phyloP scores from a whole-genome alignment of 92 coral and sea anemone genomes.

The Paramuricea clavata region DNA sequence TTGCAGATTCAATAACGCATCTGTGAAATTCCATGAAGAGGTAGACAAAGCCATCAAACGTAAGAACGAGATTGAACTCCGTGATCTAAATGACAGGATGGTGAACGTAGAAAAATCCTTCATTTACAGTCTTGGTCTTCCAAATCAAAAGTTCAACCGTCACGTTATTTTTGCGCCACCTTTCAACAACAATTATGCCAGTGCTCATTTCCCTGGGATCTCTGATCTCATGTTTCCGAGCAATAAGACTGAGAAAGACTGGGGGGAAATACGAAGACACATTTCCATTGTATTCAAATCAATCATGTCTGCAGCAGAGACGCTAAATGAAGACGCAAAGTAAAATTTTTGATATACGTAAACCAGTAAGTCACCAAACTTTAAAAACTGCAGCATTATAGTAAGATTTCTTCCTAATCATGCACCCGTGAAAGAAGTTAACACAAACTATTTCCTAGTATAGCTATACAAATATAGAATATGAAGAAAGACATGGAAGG shows the following conservation, averaged over 20 bases:
- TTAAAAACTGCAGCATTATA: too few species aligned
- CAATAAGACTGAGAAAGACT: slow-evolving; percentile 59
- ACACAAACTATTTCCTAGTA: too few species aligned
- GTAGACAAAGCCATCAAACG: slow-evolving; percentile 47
- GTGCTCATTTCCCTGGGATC: slow-evolving; percentile 85
- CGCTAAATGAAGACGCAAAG: background rate
- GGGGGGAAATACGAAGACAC: slow-evolving; percentile 81
- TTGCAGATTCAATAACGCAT: slow-evolving; percentile 56
- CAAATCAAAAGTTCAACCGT: slow-evolving; percentile 74
- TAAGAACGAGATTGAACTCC: slow-evolving; percentile 74
- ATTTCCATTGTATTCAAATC: slow-evolving; percentile 78
- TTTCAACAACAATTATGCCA: slow-evolving; percentile 41
- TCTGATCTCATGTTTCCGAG: slow-evolving; percentile 76
- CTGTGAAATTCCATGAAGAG: slow-evolving; percentile 61
- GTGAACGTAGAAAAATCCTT: slow-evolving; percentile 85
- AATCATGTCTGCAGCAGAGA: slow-evolving; percentile 67
- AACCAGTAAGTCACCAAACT: too few species aligned
- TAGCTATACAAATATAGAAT: too few species aligned
- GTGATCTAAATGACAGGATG: slow-evolving; percentile 82
- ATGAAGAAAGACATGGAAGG: too few species aligned
- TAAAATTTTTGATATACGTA: too few species aligned
- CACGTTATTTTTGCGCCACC: slow-evolving; percentile 86
- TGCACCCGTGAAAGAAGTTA: too few species aligned
- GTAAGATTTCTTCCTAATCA: too few species aligned
- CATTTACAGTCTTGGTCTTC: slow-evolving; percentile 73